These are phyloP conservation scores for Heliconius hewitsoni DNA, from an alignment of 1,140 invertebrate genomes.

Conservation along the genomic window DNA sequence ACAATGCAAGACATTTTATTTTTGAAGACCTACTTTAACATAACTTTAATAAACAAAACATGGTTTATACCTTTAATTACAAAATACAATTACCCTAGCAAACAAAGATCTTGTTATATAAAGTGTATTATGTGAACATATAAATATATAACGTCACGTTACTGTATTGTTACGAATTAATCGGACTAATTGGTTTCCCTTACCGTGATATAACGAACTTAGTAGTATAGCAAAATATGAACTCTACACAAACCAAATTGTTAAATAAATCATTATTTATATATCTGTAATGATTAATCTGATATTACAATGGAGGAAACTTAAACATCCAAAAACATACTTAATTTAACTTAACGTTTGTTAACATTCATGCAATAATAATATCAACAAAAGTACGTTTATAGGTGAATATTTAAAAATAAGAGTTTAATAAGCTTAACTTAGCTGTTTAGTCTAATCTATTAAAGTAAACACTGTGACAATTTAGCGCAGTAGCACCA, in stretches of 20 bases:
- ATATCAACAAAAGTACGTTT: not conserved
- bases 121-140: not conserved
- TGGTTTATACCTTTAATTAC: not conserved
- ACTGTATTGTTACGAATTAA: slow-evolving; percentile 3
- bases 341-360: too few relatives aligned
- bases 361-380: too few relatives aligned
- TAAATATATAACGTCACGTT: not conserved
- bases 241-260: not conserved
- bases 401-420: not conserved
- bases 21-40: slow-evolving; percentile 4
- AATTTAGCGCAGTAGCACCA: not conserved
- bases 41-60: not conserved
- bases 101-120: not conserved
- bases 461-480: not conserved
- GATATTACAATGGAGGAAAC: too few relatives aligned
- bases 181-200: not conserved
- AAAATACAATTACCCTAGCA: not conserved
- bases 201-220: not conserved
- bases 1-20: slow-evolving; percentile 8
- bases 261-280: not conserved
- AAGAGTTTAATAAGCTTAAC: not conserved
- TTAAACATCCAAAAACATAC: too few relatives aligned
- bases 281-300: not conserved
- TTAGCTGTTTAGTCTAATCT: not conserved
- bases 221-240: not conserved